These are phyloP conservation scores for Misgurnus anguillicaudatus DNA, from an alignment of 2,113 vertebrate species.

Conservation along the genomic window DNA sequence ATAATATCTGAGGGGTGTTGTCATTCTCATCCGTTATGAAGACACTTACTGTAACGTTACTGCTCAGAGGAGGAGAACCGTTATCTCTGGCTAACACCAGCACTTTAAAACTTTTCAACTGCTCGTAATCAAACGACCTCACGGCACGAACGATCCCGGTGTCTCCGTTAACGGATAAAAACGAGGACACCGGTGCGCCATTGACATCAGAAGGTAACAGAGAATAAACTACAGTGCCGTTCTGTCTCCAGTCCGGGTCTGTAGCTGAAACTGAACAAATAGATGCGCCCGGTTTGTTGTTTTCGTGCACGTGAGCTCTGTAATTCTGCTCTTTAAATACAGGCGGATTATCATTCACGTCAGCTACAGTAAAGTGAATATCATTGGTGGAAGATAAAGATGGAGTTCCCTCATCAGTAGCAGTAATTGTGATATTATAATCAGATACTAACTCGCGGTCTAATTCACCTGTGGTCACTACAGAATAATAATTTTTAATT, in stretches of 20 bases:
- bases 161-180: slow-evolving; percentile 70
- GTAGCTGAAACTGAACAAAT: slow-evolving; percentile 62
- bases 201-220: slow-evolving; percentile 55
- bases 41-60: slow-evolving; percentile 51
- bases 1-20: slow-evolving; percentile 62
- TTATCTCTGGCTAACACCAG: slow-evolving; percentile 54
- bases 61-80: slow-evolving; percentile 51
- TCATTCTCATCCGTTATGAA: slow-evolving; percentile 65
- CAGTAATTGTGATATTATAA: slow-evolving; percentile 57
- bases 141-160: slow-evolving; percentile 68
- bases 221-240: slow-evolving; percentile 67
- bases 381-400: slow-evolving; percentile 58
- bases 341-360: slow-evolving; percentile 71
- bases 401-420: slow-evolving; percentile 61
- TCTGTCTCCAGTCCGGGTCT: slow-evolving; percentile 66
- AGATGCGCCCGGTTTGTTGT: slow-evolving; percentile 67
- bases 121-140: slow-evolving; percentile 51
- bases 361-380: slow-evolving; percentile 62
- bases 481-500: slow-evolving; percentile 57
- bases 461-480: slow-evolving; percentile 49
- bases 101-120: slow-evolving; percentile 47
- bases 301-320: slow-evolving; percentile 64
- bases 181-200: slow-evolving; percentile 60
- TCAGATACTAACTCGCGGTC: slow-evolving; percentile 54
- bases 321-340: slow-evolving; percentile 61